Percentiles rank a stretch among this genome's conserved stretches.
Conservation (phyloP, 1,140 invertebrate species). For the Neodiprion lecontei region DNA sequence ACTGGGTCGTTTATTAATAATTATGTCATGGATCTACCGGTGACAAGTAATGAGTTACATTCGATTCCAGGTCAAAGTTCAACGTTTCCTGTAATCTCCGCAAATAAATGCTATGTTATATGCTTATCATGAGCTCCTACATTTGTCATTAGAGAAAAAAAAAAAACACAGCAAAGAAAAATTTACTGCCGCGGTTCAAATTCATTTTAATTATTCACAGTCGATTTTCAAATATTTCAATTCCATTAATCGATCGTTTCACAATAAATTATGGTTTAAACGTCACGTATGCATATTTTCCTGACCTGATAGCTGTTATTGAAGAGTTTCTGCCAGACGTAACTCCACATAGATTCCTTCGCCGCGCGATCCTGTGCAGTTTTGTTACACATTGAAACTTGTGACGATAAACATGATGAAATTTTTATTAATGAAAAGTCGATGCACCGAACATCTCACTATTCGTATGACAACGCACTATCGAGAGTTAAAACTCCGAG, state of each 20-base stretch:
- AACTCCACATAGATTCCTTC: background rate
- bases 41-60: background rate
- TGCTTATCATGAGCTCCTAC: too few species aligned
- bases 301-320: background rate
- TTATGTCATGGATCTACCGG: background rate
- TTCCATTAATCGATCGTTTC: too few species aligned
- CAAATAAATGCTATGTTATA: too few species aligned
- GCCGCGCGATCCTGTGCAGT: background rate
- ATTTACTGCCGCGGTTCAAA: too few species aligned
- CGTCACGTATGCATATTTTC: background rate
- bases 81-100: background rate
- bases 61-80: background rate
- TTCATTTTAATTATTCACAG: too few species aligned
- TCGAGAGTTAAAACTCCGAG: background rate
- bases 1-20: slow-evolving; percentile 1
- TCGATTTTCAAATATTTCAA: too few species aligned
- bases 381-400: background rate
- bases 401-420: background rate
- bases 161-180: too few species aligned
- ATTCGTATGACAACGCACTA: too few species aligned
- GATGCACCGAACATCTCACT: background rate
- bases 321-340: background rate
- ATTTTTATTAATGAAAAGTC: background rate
- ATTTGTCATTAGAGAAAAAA: too few species aligned
- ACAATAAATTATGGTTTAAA: too few species aligned